These are phyloP conservation scores for Drosophila ustulata DNA, from an alignment of 2,888 invertebrate genomes.

Conservation along the genomic window DNA sequence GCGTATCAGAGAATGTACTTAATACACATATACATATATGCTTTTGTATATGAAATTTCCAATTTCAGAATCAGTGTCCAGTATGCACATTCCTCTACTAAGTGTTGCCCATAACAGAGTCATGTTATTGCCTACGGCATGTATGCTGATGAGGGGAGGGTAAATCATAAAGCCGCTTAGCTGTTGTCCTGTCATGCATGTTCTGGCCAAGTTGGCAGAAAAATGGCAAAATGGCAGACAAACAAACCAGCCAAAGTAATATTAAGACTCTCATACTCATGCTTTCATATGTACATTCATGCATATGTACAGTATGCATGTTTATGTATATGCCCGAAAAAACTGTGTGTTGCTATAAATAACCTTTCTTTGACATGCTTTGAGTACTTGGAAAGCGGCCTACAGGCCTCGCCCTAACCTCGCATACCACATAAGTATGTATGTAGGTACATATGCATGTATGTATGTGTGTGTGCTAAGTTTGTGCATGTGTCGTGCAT, in stretches of 20 bases:
- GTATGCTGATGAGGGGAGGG: neutral
- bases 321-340: slow-evolving; percentile 55
- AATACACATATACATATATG: neutral
- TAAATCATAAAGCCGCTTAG: slow-evolving; percentile 70
- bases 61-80: slow-evolving; percentile 2
- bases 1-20: neutral
- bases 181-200: slow-evolving; percentile 52
- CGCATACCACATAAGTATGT: slow-evolving; percentile 33
- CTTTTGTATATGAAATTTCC: slow-evolving; percentile 2
- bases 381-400: slow-evolving; percentile 16
- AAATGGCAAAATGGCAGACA: slow-evolving; percentile 34
- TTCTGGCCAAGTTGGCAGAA: slow-evolving; percentile 55
- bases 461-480: slow-evolving; percentile 15
- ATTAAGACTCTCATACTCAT: slow-evolving; percentile 29
- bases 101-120: slow-evolving; percentile 13
- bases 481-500: slow-evolving; percentile 49
- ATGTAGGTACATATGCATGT: slow-evolving; percentile 24
- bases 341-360: slow-evolving; percentile 70
- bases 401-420: slow-evolving; percentile 43
- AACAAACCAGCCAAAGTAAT: slow-evolving; percentile 47
- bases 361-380: slow-evolving; percentile 66
- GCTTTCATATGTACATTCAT: neutral
- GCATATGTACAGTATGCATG: neutral
- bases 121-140: slow-evolving; percentile 7
- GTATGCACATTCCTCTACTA: slow-evolving; percentile 2